phyloP scores from a whole-genome alignment of 2,113 vertebrate genomes.

The Condylura cristata region DNA sequence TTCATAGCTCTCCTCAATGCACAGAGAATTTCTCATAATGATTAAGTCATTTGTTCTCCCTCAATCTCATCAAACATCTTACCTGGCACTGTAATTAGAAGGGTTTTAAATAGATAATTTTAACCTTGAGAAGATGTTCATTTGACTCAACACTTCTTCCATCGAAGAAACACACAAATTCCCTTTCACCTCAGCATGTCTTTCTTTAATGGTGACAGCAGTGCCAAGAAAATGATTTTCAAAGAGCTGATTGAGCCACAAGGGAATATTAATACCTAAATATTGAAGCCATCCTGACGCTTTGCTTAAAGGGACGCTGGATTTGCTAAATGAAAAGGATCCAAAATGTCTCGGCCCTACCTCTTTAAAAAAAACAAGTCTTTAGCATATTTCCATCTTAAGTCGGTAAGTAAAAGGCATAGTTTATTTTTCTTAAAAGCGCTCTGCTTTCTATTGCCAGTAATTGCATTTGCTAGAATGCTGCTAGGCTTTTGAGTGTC shows the following conservation, averaged over 20 bases:
- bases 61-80: constrained; percentile 75
- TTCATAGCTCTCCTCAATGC: constrained; percentile 15
- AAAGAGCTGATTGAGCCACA: constrained; percentile 78
- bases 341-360: constrained; percentile 49
- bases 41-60: constrained; percentile 83
- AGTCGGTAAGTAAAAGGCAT: constrained; percentile 53
- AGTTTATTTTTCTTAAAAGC: constrained; percentile 57
- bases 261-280: constrained; percentile 83
- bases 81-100: constrained; percentile 80
- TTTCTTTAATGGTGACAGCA: constrained; percentile 84
- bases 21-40: constrained; percentile 53
- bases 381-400: constrained; percentile 64
- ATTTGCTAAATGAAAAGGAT: constrained; percentile 63
- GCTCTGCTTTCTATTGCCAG: not conserved
- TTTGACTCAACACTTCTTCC: constrained; percentile 78
- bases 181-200: constrained; percentile 82
- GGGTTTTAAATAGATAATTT: constrained; percentile 85
- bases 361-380: constrained; percentile 36
- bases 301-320: constrained; percentile 71
- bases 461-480: constrained; percentile 6
- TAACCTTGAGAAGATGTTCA: constrained; percentile 86
- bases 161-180: constrained; percentile 83
- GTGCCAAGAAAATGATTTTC: constrained; percentile 80
- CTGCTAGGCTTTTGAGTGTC: not conserved
- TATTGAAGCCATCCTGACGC: constrained; percentile 78